These are phyloP conservation scores for Physocephala rufipes DNA, from an alignment of 2,888 invertebrate species.

Conservation along the genomic window DNA sequence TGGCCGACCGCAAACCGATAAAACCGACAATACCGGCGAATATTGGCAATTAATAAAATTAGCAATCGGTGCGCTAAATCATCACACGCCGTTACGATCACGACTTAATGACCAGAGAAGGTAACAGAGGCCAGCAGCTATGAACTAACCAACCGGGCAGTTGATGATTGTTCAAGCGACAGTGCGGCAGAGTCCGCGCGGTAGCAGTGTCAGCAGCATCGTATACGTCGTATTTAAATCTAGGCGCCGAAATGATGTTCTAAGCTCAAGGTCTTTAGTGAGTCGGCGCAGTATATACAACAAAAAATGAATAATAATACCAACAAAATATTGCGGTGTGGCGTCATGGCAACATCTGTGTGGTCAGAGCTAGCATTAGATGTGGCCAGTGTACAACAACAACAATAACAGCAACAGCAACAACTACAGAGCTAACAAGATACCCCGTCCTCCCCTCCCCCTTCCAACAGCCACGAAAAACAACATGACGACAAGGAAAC, in stretches of 20 bases:
- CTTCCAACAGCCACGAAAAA: not conserved
- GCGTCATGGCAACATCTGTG: too few relatives aligned
- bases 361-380: slow-evolving; percentile 9
- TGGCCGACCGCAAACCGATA: not conserved
- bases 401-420: not conserved
- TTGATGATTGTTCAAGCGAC: not conserved
- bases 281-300: too few relatives aligned
- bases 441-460: too few relatives aligned
- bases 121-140: slow-evolving; percentile 2
- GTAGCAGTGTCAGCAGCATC: not conserved
- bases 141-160: not conserved
- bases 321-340: too few relatives aligned
- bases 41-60: slow-evolving; percentile 38
- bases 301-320: slow-evolving; percentile 16
- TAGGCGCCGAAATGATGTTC: slow-evolving; percentile 31
- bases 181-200: not conserved
- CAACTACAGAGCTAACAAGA: not conserved
- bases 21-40: slow-evolving; percentile 15
- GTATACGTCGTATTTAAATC: slow-evolving; percentile 7
- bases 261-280: slow-evolving; percentile 31
- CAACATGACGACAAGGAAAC: not conserved
- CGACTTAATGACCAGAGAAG: slow-evolving; percentile 18
- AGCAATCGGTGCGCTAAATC: slow-evolving; percentile 37
- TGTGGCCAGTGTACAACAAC: slow-evolving; percentile 18
- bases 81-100: slow-evolving; percentile 32